These are phyloP conservation scores for Gallinago jamesoni DNA, from an alignment of 2,113 vertebrate genomes.

Conservation along the genomic window DNA sequence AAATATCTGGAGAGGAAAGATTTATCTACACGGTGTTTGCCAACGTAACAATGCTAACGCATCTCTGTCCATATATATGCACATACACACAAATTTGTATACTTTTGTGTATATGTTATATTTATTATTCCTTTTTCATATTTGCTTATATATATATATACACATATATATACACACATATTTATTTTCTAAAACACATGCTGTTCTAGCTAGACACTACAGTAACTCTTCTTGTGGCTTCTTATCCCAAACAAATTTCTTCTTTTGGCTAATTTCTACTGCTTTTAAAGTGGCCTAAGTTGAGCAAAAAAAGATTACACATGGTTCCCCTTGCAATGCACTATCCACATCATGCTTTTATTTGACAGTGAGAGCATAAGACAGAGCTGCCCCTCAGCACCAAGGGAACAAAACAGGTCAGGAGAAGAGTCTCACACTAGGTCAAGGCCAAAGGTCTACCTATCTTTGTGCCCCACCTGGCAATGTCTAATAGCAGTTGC, in stretches of 20 bases:
- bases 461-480: not conserved
- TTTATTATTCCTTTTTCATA: not conserved
- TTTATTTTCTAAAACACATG: not conserved
- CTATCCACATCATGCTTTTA: not conserved
- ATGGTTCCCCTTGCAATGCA: not conserved
- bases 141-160: not conserved
- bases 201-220: not conserved
- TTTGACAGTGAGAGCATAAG: not conserved
- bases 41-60: not conserved
- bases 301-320: not conserved
- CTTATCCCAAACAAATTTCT: not conserved
- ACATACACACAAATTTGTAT: not conserved
- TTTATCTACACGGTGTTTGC: not conserved
- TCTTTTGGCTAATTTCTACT: not conserved
- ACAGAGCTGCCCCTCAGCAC: not conserved
- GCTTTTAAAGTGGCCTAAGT: not conserved
- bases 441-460: not conserved
- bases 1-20: not conserved
- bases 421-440: not conserved
- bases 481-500: not conserved
- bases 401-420: not conserved
- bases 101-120: not conserved
- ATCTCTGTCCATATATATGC: too few relatives aligned
- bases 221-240: not conserved
- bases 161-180: too few relatives aligned